Percentiles rank a stretch among this genome's conserved stretches.
Conservation (phyloP, 2,113 vertebrate genomes). For the Neolamprologus longior region DNA sequence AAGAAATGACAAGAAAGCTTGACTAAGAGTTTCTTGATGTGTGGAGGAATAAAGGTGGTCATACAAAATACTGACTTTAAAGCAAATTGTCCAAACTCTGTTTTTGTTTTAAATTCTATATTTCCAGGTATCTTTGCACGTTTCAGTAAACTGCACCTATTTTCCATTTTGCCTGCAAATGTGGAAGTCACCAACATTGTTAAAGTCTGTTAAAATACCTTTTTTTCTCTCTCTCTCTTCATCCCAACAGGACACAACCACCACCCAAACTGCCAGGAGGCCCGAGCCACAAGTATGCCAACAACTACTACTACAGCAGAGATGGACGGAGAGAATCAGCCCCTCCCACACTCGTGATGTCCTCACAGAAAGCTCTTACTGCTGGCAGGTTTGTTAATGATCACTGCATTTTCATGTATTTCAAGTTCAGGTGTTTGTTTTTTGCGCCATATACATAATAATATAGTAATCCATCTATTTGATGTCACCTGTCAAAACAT, state of each 20-base stretch:
- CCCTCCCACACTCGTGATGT: conserved; percentile 76
- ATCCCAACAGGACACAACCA: conserved; percentile 75
- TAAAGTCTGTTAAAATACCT: neutral
- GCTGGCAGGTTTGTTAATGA: conserved; percentile 66
- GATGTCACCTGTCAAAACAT: neutral
- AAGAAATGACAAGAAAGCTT: neutral
- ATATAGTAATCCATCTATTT: neutral
- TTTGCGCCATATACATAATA: neutral
- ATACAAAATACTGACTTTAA: neutral
- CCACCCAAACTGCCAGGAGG: conserved; percentile 83
- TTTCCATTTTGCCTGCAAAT: neutral
- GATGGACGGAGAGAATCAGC: conserved; percentile 84
- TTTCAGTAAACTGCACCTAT: neutral
- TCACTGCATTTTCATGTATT: neutral
- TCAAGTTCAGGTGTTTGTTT: neutral
- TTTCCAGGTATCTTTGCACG: neutral
- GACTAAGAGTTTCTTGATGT: neutral
- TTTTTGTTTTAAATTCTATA: neutral
- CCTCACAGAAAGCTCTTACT: conserved; percentile 75
- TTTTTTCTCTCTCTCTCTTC: neutral
- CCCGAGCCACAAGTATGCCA: conserved; percentile 82
- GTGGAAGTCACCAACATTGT: neutral
- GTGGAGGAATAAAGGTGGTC: neutral
- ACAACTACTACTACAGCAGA: conserved; percentile 83
- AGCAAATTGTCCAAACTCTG: neutral